Evolutionary conservation across 2,888 invertebrate genomes (phyloP), one percentile per base, ranked within the genome.

Genomic region (Tillus elongatus): DNA sequence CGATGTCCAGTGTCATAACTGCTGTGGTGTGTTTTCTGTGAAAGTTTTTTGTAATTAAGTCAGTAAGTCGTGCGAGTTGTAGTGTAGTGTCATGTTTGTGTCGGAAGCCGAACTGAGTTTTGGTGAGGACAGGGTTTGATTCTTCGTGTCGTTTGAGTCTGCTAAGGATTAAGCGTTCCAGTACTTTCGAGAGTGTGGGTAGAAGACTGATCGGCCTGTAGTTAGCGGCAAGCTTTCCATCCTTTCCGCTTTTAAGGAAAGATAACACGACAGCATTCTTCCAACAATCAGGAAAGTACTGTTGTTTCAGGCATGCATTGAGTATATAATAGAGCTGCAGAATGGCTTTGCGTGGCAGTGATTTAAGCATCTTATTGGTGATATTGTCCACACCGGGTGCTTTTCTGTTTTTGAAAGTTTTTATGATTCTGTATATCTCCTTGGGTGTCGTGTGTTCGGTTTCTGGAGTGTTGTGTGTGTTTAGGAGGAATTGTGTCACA

Each of bases 381-480:
- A 35, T 35, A 15, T 35, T 30, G 14, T 35, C 35, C 28, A 29
- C 35, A 8, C 30, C 35, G 2, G 35, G 35, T 8, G 29, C 28
- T 35, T 35, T 29, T n/a, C n/a, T 35, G n/a, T 35, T 35, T 13
- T 27, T 34, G 2, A 26, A 10, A 6, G 24, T 13, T 4, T n/a
- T 24, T 12, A 34, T 34, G 3, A 34, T 34, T 24, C 28, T 16
- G 9, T 9, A 27, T n/a, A 35, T 28, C 28, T 35, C 35, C n/a
- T 15, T n/a, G n/a, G n/a, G n/a, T 12, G 13, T 19, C 14, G 26
- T 14, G 15, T 3, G 34, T 27, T 13, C 4, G 11, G 13, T 27
- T n/a, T n/a, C n/a, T n/a, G n/a, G n/a, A n/a, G n/a, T n/a, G n/a
- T n/a, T n/a, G n/a, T n/a, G n/a, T n/a, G n/a, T n/a, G n/a, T n/a